These are phyloP conservation scores for Protula sp. DNA, from an alignment of 2,888 invertebrate genomes.

Conservation along the genomic window DNA sequence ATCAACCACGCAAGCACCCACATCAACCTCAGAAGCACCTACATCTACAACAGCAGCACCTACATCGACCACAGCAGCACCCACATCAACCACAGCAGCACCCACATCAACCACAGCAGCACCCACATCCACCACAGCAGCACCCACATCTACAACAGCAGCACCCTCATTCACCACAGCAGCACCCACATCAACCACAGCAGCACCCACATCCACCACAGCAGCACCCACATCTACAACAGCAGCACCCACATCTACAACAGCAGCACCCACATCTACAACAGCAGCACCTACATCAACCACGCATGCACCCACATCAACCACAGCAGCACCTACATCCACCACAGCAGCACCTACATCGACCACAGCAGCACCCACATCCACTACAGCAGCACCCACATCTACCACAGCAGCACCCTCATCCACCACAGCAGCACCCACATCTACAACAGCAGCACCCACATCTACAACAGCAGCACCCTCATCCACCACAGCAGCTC, in stretches of 20 bases:
- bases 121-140: not conserved
- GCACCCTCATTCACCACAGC: not conserved
- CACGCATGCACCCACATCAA: conserved; percentile 1
- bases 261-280: conserved; percentile 1
- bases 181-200: not conserved
- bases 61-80: not conserved
- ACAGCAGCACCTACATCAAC: conserved; percentile 1
- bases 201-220: not conserved
- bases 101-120: not conserved
- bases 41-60: conserved; percentile 1
- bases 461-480: not conserved
- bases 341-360: not conserved
- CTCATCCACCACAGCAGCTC: not conserved
- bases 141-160: not conserved
- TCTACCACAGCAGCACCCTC: not conserved
- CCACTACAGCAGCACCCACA: not conserved
- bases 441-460: conserved; percentile 2
- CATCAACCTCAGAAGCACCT: no score
- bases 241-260: not conserved
- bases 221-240: conserved; percentile 1
- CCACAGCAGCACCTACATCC: not conserved
- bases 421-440: not conserved
- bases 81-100: not conserved
- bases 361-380: not conserved
- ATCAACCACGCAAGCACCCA: not conserved